A percentile compares a stretch with the other conserved stretches of the same genome.
phyloP scores from a whole-genome alignment of 2,797 vertebrate species.

The Neoniphon sammara region DNA sequence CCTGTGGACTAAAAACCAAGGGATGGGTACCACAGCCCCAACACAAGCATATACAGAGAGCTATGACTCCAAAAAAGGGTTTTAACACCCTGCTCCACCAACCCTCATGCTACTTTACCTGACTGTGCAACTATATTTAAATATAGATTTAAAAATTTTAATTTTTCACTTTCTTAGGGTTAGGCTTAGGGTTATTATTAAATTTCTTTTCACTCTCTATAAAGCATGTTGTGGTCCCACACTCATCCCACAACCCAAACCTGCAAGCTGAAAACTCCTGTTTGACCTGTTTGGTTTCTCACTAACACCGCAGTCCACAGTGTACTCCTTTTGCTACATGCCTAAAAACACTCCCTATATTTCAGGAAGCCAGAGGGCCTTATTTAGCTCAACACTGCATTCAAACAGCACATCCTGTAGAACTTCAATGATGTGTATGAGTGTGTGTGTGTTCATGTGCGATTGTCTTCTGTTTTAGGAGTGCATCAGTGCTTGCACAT shows the following conservation, averaged over 20 bases:
- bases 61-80: too few species aligned
- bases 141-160: too few species aligned
- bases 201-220: too few species aligned
- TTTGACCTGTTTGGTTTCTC: slow-evolving; percentile 6
- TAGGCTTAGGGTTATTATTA: too few species aligned
- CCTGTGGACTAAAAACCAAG: too few species aligned
- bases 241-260: background rate
- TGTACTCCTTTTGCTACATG: slow-evolving; percentile 10
- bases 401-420: slow-evolving; percentile 29
- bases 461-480: slow-evolving; percentile 16
- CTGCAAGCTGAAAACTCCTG: background rate
- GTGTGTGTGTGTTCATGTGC: background rate
- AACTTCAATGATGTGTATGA: background rate
- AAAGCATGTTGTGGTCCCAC: too few species aligned
- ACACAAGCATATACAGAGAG: too few species aligned
- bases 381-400: slow-evolving; percentile 52
- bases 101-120: too few species aligned
- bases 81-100: too few species aligned
- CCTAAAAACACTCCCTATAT: slow-evolving; percentile 19
- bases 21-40: background rate
- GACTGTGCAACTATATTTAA: background rate
- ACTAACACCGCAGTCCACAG: background rate
- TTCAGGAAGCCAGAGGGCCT: slow-evolving; percentile 27
- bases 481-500: slow-evolving; percentile 19
- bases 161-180: too few species aligned